phyloP scores from a whole-genome alignment of 2,797 vertebrate species.

The Amblyraja radiata region DNA sequence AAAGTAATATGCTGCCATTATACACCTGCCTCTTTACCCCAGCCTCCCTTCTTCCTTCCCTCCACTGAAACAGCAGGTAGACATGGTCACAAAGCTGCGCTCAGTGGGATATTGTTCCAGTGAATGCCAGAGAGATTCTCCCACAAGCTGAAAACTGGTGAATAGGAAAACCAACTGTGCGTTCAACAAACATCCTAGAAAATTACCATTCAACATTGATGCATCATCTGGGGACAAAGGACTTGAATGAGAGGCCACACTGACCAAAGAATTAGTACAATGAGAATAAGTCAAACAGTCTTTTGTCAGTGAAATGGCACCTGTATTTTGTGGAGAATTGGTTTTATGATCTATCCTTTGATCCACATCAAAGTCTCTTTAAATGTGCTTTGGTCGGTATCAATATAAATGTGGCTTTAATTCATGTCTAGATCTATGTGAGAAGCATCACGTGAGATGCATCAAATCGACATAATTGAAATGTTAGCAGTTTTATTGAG shows the following conservation, averaged over 20 bases:
- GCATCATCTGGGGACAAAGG: neutral
- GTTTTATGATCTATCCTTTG: slow-evolving; percentile 23
- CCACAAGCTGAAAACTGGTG: slow-evolving; percentile 2
- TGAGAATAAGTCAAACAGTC: neutral
- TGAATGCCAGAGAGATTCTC: neutral
- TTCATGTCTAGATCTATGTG: neutral
- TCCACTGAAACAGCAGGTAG: slow-evolving; percentile 31
- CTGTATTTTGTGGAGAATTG: neutral
- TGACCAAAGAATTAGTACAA: neutral
- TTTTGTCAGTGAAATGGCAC: neutral
- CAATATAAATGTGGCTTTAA: neutral
- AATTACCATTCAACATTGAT: slow-evolving; percentile 15
- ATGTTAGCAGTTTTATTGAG: neutral
- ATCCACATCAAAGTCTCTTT: neutral
- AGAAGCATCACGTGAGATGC: neutral
- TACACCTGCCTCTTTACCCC: neutral
- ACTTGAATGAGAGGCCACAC: neutral
- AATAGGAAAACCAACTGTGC: slow-evolving; percentile 34
- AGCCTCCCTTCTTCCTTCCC: neutral
- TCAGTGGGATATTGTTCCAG: neutral
- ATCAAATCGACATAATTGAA: neutral
- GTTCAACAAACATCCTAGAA: slow-evolving; percentile 24
- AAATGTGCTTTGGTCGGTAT: neutral
- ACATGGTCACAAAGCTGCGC: neutral
- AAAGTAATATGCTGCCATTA: neutral